Evolutionary conservation across 2,888 invertebrate species (phyloP).

Genomic region (Galeruca laticollis): DNA sequence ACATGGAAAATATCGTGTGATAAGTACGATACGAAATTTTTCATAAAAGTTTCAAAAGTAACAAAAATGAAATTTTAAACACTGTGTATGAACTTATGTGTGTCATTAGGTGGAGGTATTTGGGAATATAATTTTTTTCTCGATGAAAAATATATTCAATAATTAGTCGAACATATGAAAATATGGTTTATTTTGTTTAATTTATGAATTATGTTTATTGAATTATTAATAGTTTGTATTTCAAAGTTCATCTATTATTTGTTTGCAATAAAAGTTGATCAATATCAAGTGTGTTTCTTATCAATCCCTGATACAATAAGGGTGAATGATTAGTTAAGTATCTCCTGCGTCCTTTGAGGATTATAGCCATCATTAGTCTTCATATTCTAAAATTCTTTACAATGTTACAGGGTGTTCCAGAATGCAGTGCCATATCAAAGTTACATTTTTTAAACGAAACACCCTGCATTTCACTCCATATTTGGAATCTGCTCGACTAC

Average conservation of each 20-base stretch:
- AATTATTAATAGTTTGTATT: not conserved
- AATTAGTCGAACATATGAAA: not conserved
- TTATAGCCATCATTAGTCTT: no score
- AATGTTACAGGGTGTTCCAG: no score
- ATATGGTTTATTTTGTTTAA: no score
- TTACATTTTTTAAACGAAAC: no score
- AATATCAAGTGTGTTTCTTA: not conserved
- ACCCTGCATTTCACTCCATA: no score
- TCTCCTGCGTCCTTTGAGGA: no score
- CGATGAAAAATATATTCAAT: not conserved
- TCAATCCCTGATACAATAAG: no score
- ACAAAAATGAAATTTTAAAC: not conserved
- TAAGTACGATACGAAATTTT: not conserved
- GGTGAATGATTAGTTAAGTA: no score
- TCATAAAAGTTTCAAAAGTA: not conserved
- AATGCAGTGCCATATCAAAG: no score
- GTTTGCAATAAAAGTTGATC: slow-evolving; percentile 6
- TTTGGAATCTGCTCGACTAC: no score
- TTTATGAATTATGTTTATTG: not conserved
- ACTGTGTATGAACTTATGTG: not conserved
- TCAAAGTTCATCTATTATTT: not conserved
- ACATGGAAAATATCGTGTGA: not conserved
- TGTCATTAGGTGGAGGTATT: not conserved
- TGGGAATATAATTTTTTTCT: not conserved
- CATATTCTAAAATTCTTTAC: no score